Base-by-base conservation (phyloP, 2,797 vertebrate genomes). In the Gambusia yucatana region DNA sequence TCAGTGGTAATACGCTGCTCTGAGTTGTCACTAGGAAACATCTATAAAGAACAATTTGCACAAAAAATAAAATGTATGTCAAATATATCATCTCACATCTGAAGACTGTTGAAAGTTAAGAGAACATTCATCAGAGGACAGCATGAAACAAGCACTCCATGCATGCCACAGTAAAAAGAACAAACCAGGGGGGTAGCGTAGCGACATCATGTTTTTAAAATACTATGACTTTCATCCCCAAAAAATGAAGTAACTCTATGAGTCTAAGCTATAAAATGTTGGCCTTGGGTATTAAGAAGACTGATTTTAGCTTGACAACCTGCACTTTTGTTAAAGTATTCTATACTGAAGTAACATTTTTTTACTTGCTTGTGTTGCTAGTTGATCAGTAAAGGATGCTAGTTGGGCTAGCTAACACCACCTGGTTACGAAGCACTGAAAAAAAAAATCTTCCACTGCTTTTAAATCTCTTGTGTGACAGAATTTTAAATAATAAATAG, bases 1-100 rank as follows among this genome's bases (percentile, higher is more conserved):
- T 87, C 79, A 80, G 80, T 55, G 82, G 65, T 89, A 88, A 92
- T 87, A 75, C 77, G 78, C 63, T 72, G 80, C 87, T 81, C 80
- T 46, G 67, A 13, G 77, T 47, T 1, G 50, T 44, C 41, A 25
- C 41, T 44, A 70, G 67, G 39, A 44, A 70, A 70, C 39, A 44
- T 1, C 20, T 41, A 28, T 44, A 7, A 44, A 70, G 17, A 44
- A 44, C 10, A 4, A 44, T 70, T n/a, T 13, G 67, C 43, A 43
- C 5, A 43, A 41, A 43, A 69, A 43, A n/a, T 69, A 6, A 65
- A 65, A 65, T 43, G 22, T 6, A 30, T 14, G 13, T 28, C 41
- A 44, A 70, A 44, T 10, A 20, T 67, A 41, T n/a, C 17, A 36
- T 67, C 39, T 25, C 22, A 65, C 16, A 39, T 36, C 16, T 65